phyloP scores from a whole-genome alignment of 2,797 vertebrate species.

The Epinephelus malabaricus region DNA sequence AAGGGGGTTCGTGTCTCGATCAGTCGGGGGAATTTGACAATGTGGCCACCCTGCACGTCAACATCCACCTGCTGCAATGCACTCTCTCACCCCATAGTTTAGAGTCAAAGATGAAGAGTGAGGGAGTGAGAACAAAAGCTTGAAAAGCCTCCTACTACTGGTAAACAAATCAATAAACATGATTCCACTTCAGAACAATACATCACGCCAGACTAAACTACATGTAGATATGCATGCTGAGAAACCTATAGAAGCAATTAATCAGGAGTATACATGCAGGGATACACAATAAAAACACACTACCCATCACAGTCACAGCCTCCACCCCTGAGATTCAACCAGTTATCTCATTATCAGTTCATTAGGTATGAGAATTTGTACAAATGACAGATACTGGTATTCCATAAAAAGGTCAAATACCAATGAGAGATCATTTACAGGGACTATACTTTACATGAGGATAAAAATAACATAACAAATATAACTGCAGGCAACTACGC shows the following conservation, averaged over 20 bases:
- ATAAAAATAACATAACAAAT: not conserved
- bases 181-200: slow-evolving; percentile 25
- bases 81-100: slow-evolving; percentile 19
- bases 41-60: slow-evolving; percentile 25
- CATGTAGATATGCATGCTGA: not conserved
- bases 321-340: not conserved
- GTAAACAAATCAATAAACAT: slow-evolving; percentile 53
- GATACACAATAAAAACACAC: slow-evolving; percentile 5
- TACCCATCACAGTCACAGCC: not conserved
- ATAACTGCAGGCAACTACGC: not conserved
- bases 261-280: not conserved
- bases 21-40: slow-evolving; percentile 11
- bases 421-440: not conserved
- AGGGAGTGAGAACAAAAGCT: slow-evolving; percentile 14
- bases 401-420: not conserved
- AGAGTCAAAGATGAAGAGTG: slow-evolving; percentile 18
- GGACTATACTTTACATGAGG: not conserved
- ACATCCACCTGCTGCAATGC: slow-evolving; percentile 29
- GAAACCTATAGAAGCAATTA: not conserved
- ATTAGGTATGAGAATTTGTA: not conserved
- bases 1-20: slow-evolving; percentile 11
- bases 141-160: slow-evolving; percentile 22
- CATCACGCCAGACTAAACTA: not conserved
- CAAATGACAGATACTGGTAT: not conserved
- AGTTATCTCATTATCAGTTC: not conserved